Evolutionary conservation across 2,888 invertebrate genomes (phyloP).

Genomic region (Blera fallax): DNA sequence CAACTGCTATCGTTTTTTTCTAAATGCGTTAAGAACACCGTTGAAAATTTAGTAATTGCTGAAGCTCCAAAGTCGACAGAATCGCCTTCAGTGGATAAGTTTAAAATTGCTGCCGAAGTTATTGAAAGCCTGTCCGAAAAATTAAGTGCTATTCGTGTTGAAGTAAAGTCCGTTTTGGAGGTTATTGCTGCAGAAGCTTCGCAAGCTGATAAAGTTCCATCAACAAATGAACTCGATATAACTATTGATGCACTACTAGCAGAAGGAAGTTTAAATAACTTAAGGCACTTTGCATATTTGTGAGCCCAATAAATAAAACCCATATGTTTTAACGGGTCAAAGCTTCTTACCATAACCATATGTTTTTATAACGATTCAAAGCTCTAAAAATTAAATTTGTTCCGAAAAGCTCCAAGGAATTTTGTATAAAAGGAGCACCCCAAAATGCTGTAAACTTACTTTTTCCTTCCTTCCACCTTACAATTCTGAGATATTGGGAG

Average conservation of each 20-base stretch:
- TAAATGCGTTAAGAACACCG: background rate
- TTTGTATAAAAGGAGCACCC: too few species aligned
- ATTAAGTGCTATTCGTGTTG: conserved; percentile 8
- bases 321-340: too few species aligned
- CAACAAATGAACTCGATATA: background rate
- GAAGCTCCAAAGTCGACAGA: background rate
- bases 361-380: too few species aligned
- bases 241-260: background rate
- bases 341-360: too few species aligned
- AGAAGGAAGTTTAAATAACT: background rate
- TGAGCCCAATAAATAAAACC: too few species aligned
- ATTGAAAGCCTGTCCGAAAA: background rate
- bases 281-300: too few species aligned
- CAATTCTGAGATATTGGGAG: too few species aligned
- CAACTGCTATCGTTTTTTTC: background rate
- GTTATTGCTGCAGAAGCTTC: background rate
- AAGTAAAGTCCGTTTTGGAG: conserved; percentile 7
- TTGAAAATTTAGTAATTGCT: background rate
- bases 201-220: background rate
- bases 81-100: background rate
- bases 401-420: too few species aligned
- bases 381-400: too few species aligned
- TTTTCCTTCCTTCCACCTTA: too few species aligned
- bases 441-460: too few species aligned
- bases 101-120: conserved; percentile 4